Evolutionary conservation across 2,113 vertebrate species (phyloP).

Genomic region (Baryphthengus martii): DNA sequence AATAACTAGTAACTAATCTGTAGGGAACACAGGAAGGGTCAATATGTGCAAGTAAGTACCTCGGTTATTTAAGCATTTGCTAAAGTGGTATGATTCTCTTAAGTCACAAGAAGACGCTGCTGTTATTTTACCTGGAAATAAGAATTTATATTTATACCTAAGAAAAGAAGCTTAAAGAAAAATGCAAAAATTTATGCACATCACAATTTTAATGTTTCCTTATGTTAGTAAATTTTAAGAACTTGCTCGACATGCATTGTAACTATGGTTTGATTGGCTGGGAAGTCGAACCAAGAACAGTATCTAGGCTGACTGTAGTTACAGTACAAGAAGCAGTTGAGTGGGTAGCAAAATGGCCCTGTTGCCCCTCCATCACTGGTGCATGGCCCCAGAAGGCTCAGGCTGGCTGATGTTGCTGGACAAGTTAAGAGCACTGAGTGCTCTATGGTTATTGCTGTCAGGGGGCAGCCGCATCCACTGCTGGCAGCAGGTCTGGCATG

Average conservation of each 20-base stretch:
- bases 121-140: not conserved
- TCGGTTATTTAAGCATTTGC: not conserved
- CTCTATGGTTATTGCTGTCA: not conserved
- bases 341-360: not conserved
- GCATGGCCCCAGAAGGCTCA: rapidly evolving
- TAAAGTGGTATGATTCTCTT: not conserved
- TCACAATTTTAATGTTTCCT: not conserved
- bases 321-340: not conserved
- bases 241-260: not conserved
- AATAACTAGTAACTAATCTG: not conserved
- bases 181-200: not conserved
- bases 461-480: not conserved
- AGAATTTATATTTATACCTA: not conserved
- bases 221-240: not conserved
- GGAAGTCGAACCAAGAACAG: not conserved
- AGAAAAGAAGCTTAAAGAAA: not conserved
- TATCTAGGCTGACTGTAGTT: not conserved
- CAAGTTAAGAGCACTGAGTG: not conserved
- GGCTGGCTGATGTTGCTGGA: not conserved
- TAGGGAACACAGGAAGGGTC: slow-evolving; percentile 16
- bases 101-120: not conserved
- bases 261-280: not conserved
- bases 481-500: not conserved
- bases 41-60: not conserved
- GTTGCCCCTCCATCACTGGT: rapidly evolving